Conservation (phyloP, 2,797 vertebrate species). For the Xenentodon cancila region DNA sequence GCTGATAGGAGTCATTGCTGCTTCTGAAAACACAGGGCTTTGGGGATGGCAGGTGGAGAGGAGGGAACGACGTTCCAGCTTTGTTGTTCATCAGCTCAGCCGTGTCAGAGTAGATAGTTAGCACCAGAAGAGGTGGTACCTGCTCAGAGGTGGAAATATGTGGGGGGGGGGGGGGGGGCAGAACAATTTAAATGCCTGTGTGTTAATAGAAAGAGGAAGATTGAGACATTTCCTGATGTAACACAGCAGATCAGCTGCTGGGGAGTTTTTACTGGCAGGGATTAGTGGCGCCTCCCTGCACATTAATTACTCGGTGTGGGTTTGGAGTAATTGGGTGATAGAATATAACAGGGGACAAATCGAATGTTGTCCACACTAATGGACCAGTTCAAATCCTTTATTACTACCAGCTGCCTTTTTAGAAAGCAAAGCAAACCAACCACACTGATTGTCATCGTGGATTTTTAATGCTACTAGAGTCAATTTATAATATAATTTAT, state of each 20-base stretch:
- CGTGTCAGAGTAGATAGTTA: not conserved
- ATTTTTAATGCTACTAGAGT: too few species aligned
- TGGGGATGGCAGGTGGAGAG: slow-evolving; percentile 18
- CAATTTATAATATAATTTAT: too few species aligned
- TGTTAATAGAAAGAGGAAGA: not conserved
- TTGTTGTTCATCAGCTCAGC: not conserved
- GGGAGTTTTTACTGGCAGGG: slow-evolving; percentile 13
- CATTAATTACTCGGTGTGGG: slow-evolving; percentile 59
- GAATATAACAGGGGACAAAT: slow-evolving; percentile 51
- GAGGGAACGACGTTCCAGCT: not conserved
- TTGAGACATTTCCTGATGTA: slow-evolving; percentile 2
- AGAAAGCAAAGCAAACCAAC: not conserved
- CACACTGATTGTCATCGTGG: not conserved
- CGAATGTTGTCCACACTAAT: slow-evolving; percentile 43
- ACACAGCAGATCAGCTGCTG: not conserved
- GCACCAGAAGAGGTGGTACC: not conserved
- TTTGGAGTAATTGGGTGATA: slow-evolving; percentile 53
- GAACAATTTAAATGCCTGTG: not conserved
- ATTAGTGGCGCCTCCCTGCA: slow-evolving; percentile 43
- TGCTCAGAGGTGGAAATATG: not conserved
- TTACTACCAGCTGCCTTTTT: slow-evolving; percentile 58
- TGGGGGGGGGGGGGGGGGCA: slow-evolving; percentile 3
- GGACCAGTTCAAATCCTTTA: slow-evolving; percentile 59
- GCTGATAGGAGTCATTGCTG: slow-evolving; percentile 26
- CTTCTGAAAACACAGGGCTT: not conserved